Percentiles rank a stretch among this genome's conserved stretches.
These are phyloP conservation scores for Cosmorhoe ocellata DNA, from an alignment of 2,888 invertebrate genomes.

Conservation along the genomic window DNA sequence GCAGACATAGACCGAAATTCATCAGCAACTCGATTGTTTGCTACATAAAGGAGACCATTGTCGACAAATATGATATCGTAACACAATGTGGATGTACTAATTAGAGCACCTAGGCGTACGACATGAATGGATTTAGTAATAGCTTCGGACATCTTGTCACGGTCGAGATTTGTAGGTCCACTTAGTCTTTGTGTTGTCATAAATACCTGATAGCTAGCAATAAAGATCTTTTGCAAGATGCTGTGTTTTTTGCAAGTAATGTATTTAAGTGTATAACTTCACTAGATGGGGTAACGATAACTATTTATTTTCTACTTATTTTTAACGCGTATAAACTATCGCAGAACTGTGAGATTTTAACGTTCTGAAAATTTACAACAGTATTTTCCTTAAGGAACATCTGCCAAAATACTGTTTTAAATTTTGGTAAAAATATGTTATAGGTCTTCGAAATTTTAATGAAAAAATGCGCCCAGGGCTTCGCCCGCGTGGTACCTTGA, in stretches of 20 bases:
- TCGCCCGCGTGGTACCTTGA: too few relatives aligned
- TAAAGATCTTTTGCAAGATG: neutral
- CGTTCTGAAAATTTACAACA: too few relatives aligned
- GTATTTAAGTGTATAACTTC: too few relatives aligned
- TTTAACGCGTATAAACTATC: too few relatives aligned
- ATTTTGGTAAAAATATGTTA: too few relatives aligned
- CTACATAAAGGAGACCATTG: constrained; percentile 79
- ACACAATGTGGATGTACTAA: constrained; percentile 78
- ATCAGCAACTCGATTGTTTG: constrained; percentile 82
- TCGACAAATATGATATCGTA: constrained; percentile 80
- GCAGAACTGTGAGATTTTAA: too few relatives aligned
- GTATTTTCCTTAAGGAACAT: too few relatives aligned
- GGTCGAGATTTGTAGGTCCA: constrained; percentile 8
- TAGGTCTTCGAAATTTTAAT: too few relatives aligned
- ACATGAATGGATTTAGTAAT: constrained; percentile 29
- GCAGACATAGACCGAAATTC: constrained; percentile 82
- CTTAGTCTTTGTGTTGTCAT: neutral
- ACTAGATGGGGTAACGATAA: too few relatives aligned
- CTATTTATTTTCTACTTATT: too few relatives aligned
- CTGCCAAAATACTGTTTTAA: too few relatives aligned
- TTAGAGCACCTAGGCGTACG: constrained; percentile 63
- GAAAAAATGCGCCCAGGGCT: too few relatives aligned
- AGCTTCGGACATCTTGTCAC: constrained; percentile 8
- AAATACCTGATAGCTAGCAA: neutral
- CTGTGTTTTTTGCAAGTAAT: neutral